Base-by-base conservation (phyloP, 2,113 vertebrate species). In the Xenus cinereus region DNA sequence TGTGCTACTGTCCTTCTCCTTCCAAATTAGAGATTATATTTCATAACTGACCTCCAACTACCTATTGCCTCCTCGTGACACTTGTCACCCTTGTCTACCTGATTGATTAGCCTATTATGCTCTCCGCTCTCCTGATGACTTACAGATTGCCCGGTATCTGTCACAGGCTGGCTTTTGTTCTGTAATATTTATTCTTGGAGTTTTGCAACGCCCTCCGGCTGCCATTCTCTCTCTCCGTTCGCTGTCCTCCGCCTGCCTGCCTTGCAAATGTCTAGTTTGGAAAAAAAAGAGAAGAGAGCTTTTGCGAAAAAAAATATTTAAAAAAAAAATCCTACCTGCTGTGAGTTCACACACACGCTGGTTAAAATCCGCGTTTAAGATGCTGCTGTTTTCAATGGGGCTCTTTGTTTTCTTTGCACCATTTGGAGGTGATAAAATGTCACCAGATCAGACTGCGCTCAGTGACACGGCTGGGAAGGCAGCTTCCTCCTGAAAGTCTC, bases 21-120 rank as follows among this genome's bases (percentile, higher is more conserved):
- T 94, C 83, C 88, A 69, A 37, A 86, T 86, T 59, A 60, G 59
- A 80, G 87, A 82, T 80, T 91, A 32, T 77, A 92, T 94, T 96
- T 95, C 81, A 81, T 57, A 88, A 64, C 94, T 95, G 96, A 96
- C 91, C 96, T 96, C 93, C 94, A 95, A 33, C 80, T 89, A 90
- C 91, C 87, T 85, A 39, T 71, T 81, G 84, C 72, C 85, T 97
- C 79, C 67, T 85, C 0, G 2, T 88, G 92, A 92, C 81, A 84
- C 92, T 79, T 92, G 77, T 87, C 92, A 95, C 90, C 94, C 95
- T 83, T 91, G 84, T 94, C 96, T 96, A 12, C 64, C 79, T 97
- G 96, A 96, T 92, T 92, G 95, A 97, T 96, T 90, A 91, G 80
- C 78, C 93, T 88, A 39, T 93, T 94, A 93, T 46, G 37, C 54